Evolutionary conservation across 1,140 invertebrate species (phyloP).

Genomic region (Halesus radiatus): DNA sequence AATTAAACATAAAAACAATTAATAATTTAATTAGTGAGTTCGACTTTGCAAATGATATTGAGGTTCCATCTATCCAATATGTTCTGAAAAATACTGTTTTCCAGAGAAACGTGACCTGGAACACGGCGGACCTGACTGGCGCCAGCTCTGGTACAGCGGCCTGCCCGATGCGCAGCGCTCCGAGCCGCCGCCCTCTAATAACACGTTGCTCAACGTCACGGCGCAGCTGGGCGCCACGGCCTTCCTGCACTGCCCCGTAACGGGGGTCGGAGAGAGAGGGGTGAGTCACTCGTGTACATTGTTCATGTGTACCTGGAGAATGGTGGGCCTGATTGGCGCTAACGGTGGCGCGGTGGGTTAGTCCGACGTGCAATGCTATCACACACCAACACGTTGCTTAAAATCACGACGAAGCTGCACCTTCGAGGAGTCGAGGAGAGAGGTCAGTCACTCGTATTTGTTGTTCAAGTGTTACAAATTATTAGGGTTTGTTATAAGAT

Average conservation of each 20-base stretch:
- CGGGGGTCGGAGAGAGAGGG: slow-evolving; percentile 62
- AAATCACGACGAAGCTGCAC: no score
- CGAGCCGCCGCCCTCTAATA: slow-evolving; percentile 69
- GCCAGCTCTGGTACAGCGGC: slow-evolving; percentile 75
- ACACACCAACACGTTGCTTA: no score
- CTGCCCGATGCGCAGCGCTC: slow-evolving; percentile 69
- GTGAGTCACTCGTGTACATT: slow-evolving; percentile 40
- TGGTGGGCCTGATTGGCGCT: no score
- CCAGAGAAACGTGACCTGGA: slow-evolving; percentile 48
- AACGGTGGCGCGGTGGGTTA: no score
- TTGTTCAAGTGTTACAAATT: no score
- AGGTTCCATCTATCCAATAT: no score
- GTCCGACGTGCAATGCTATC: no score
- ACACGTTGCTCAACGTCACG: slow-evolving; percentile 64
- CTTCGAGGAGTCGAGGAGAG: slow-evolving; percentile 62
- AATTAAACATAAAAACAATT: no score
- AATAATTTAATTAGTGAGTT: no score
- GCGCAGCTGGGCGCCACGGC: slow-evolving; percentile 69
- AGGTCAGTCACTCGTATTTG: slow-evolving; percentile 41
- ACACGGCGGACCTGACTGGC: slow-evolving; percentile 68
- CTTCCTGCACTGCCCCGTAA: slow-evolving; percentile 69
- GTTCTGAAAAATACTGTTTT: background rate
- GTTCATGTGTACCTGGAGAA: no score
- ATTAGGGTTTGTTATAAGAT: no score
- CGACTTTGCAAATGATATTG: no score